These are phyloP conservation scores for Paradisaea rubra DNA, from an alignment of 2,113 vertebrate genomes.

Conservation along the genomic window DNA sequence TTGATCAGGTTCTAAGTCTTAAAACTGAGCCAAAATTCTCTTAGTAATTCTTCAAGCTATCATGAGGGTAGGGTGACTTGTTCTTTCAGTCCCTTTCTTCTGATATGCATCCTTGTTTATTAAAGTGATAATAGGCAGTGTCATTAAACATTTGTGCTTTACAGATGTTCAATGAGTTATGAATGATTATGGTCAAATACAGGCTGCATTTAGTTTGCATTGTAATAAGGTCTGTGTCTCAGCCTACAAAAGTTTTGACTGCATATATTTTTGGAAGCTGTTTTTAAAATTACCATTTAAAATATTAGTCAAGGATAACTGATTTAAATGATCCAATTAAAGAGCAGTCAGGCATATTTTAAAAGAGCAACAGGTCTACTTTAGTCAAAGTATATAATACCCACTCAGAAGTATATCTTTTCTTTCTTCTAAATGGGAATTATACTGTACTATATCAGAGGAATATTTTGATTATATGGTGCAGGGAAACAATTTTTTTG, in stretches of 20 bases:
- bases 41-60: slow-evolving; percentile 69
- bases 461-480: slow-evolving; percentile 26
- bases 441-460: neutral
- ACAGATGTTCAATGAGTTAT: slow-evolving; percentile 61
- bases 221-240: slow-evolving; percentile 58
- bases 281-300: slow-evolving; percentile 46
- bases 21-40: slow-evolving; percentile 74
- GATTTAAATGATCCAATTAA: slow-evolving; percentile 46
- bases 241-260: slow-evolving; percentile 42
- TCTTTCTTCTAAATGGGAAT: slow-evolving; percentile 40
- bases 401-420: slow-evolving; percentile 22
- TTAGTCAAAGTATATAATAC: slow-evolving; percentile 24
- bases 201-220: slow-evolving; percentile 61
- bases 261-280: slow-evolving; percentile 33
- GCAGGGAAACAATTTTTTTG: slow-evolving; percentile 32
- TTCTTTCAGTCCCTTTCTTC: slow-evolving; percentile 62
- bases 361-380: slow-evolving; percentile 34
- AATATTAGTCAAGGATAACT: slow-evolving; percentile 57
- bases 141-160: slow-evolving; percentile 66
- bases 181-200: slow-evolving; percentile 50
- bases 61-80: slow-evolving; percentile 39
- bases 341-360: slow-evolving; percentile 49
- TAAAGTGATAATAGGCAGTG: slow-evolving; percentile 67
- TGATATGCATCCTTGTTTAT: slow-evolving; percentile 70
- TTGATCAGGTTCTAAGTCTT: slow-evolving; percentile 63